Conservation (phyloP, 2,888 invertebrate species). For the Seira sanloemensis region DNA sequence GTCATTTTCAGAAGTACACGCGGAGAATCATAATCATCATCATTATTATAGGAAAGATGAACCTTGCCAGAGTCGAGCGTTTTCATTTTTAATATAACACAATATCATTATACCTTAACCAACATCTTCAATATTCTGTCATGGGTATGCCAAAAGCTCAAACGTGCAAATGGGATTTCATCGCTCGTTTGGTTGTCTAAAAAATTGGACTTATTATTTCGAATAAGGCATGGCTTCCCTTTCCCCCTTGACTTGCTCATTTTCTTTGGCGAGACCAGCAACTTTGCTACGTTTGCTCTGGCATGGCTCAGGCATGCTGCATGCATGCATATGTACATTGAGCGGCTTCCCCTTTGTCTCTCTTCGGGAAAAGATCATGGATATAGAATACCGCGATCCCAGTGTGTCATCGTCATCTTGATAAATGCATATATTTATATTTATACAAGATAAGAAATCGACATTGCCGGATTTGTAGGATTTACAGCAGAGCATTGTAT, state of each 20-base stretch:
- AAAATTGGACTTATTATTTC: constrained; percentile 29
- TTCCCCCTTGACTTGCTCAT: too few species aligned
- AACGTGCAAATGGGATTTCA: constrained; percentile 65
- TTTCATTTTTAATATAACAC: constrained; percentile 31
- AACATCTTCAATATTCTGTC: constrained; percentile 57
- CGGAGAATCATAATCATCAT: constrained; percentile 21
- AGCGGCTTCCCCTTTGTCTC: background rate
- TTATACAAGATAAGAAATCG: background rate
- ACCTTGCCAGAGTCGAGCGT: too few species aligned
- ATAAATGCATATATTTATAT: constrained; percentile 46
- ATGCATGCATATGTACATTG: constrained; percentile 21
- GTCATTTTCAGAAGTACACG: background rate
- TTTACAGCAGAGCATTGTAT: too few species aligned
- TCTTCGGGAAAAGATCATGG: constrained; percentile 14
- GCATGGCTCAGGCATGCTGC: too few species aligned
- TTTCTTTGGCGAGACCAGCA: too few species aligned
- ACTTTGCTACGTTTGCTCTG: too few species aligned
- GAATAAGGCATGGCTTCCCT: background rate
- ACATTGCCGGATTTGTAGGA: too few species aligned
- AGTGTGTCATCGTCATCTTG: constrained; percentile 40
- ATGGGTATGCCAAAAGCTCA: constrained; percentile 61
- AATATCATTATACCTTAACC: constrained; percentile 24
- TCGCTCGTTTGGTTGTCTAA: constrained; percentile 34
- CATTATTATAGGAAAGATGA: too few species aligned
- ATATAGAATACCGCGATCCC: too few species aligned